phyloP scores from a whole-genome alignment of 2,888 invertebrate species.

The Subacronicta megacephala region DNA sequence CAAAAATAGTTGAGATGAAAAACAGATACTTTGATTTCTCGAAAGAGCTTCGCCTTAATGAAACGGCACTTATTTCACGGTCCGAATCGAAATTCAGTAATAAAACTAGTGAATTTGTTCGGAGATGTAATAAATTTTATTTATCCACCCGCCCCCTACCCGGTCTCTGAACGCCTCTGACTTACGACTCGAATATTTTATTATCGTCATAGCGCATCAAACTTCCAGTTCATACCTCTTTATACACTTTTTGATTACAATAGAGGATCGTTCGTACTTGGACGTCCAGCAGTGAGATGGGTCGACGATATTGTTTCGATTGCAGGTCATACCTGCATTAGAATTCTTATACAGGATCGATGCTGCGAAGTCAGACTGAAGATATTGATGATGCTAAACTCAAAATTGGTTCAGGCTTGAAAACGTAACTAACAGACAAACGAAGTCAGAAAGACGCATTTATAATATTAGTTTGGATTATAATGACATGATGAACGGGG shows the following conservation, averaged over 20 bases:
- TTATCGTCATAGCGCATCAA: slow-evolving; percentile 48
- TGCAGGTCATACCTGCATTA: too few relatives aligned
- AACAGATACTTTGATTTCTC: slow-evolving; percentile 19
- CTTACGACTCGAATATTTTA: slow-evolving; percentile 51
- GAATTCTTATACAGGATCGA: too few relatives aligned
- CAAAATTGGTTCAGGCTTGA: too few relatives aligned
- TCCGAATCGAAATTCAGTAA: slow-evolving; percentile 58
- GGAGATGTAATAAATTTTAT: slow-evolving; percentile 64
- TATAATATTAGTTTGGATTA: too few relatives aligned
- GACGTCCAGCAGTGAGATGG: too few relatives aligned
- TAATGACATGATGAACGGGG: too few relatives aligned
- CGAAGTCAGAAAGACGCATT: too few relatives aligned
- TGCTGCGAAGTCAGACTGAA: too few relatives aligned
- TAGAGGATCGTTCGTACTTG: slow-evolving; percentile 8
- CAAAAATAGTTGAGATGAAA: slow-evolving; percentile 10
- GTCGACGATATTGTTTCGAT: too few relatives aligned
- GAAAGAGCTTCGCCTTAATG: slow-evolving; percentile 51
- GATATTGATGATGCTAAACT: too few relatives aligned
- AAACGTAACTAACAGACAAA: too few relatives aligned
- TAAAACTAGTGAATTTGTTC: slow-evolving; percentile 67
- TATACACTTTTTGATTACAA: slow-evolving; percentile 39
- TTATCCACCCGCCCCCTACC: slow-evolving; percentile 38
- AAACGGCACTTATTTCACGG: slow-evolving; percentile 58
- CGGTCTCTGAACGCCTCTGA: slow-evolving; percentile 1
- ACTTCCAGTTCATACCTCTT: slow-evolving; percentile 43